Evolutionary conservation across 2,888 invertebrate genomes (phyloP), one percentile per base, ranked within the genome.

Genomic region (Scotopteryx bipunctaria): DNA sequence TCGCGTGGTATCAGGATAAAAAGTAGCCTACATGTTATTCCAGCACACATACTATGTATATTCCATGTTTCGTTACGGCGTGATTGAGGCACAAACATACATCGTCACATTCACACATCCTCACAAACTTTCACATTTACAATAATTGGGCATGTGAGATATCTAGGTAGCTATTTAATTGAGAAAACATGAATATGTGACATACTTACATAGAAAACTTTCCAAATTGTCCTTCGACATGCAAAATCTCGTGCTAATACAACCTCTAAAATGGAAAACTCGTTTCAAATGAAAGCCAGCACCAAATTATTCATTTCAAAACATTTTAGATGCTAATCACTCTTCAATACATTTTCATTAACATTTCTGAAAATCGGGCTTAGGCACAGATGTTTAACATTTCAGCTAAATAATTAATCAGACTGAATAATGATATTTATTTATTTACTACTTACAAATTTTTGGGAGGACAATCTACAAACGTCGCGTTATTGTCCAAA

Each of bases 321-420:
- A 31, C 23, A 38, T 25, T 48, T 29, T 41, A 14, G 19, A 48
- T 41, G 40, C 32, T 41, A 48, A 48, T 48, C 35, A 35, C 14
- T 29, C 41, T 48, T 16, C 35, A 35, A 41, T 40, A 47, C 32
- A 47, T 40, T 40, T 47, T 33, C 17, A 43, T 49, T 49, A 23
- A 36, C 14, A 48, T 41, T 36, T 41, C 14, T n/a, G 41, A 25
- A 8, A 37, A 31, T 31, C 25, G 11, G 35, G 15, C 29, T 36
- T 43, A 15, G 29, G 29, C 27, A 36, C 46, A 38, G 46, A 42
- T 49, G 49, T 49, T 49, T 36, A 13, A 48, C 31, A 42, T 49
- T 49, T 49, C 49, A 13, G 15, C 23, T 45, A 23, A 49, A 50
- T 55, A 38, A 55, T 54, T 48, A 40, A 36, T 43, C 29, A 19